Evolutionary conservation across 2,797 vertebrate species (phyloP), one percentile per base, ranked within the genome.

Genomic region (Platyrinchus mystaceus): DNA sequence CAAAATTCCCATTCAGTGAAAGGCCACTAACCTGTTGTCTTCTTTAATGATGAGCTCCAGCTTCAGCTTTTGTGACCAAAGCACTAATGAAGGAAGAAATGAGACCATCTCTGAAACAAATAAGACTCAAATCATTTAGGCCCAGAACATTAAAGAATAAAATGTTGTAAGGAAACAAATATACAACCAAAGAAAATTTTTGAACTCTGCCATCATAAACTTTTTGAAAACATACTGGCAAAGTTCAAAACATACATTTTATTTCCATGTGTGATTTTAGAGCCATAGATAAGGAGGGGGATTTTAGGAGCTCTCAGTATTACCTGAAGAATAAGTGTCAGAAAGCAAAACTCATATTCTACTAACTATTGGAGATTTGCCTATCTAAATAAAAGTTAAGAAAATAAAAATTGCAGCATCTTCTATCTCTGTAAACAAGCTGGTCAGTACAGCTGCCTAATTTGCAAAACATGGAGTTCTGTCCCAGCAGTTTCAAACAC

Each of bases 11-110:
- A 52, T 75, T 21, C 21, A 59, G 6, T 23, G 34, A 93, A 87
- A 36, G 91, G 21, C 13, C 70, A 67, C 55, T 76, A 84, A 87
- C 47, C 22, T 67, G 30, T 53, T 80, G 28, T 59, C 50, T 30
- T 81, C 36, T 84, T 84, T 55, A 84, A 68, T 76, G 44, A 85
- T n/a, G 50, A 60, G 20, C 15, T 88, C 19, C 62, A 71, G 34
- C 50, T 82, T 69, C 63, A 84, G 27, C 52, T 86, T 93, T 79
- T 74, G 27, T 46, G 41, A 53, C 13, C 34, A 67, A 84, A 88
- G 32, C n/a, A 67, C 26, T 93, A 41, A 94, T 41, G 13, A 47
- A 52, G 46, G 58, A 63, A 32, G 32, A 84, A 91, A 78, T 6
- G 7, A 62, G 50, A 3, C 23, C n/a, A 14, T 19, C 7, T 82